Evolutionary conservation across 1,140 invertebrate genomes (phyloP), one percentile per base, ranked within the genome.

Genomic region (Lineus longissimus): DNA sequence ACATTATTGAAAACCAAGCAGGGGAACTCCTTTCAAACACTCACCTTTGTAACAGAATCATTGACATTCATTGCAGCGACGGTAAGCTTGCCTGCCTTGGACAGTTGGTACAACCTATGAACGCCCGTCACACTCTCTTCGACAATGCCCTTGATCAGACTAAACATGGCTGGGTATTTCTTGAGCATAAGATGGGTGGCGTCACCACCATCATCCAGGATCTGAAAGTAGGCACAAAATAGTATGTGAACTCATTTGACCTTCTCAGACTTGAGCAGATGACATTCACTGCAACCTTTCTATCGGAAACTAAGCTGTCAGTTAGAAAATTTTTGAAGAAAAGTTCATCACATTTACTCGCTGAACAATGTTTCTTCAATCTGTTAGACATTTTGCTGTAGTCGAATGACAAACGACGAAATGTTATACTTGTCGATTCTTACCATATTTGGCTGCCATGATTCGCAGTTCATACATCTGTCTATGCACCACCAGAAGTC

Each of bases 401-500:
- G n/a, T n/a, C n/a, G n/a, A n/a, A n/a, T n/a, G n/a, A n/a, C n/a
- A n/a, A n/a, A n/a, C n/a, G n/a, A n/a, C n/a, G n/a, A n/a, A n/a
- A n/a, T n/a, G n/a, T n/a, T n/a, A n/a, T n/a, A n/a, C n/a, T n/a
- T n/a, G n/a, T n/a, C n/a, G n/a, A 61, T 58, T 63, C 69, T 62
- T 71, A 85, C 84, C 83, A 97, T 95, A 80, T 98, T 98, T n/a
- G 95, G 94, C 73, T 95, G 92, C 95, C 95, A 98, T 17, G 73
- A 73, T 69, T 95, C 91, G 33, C 91, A 88, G 66, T 91, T 90
- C 30, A 97, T 90, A 81, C 92, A 94, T 74, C 91, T 91, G 81
- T 98, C 94, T 65, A 98, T 97, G 74, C 94, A 96, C 95, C 95
- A 98, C 95, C 95, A 98, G 83, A 97, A 97, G 77, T 97, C 95